Evolutionary conservation across 2,113 vertebrate species (phyloP), one percentile per base, ranked within the genome.

Genomic region (Bubo bubo): DNA sequence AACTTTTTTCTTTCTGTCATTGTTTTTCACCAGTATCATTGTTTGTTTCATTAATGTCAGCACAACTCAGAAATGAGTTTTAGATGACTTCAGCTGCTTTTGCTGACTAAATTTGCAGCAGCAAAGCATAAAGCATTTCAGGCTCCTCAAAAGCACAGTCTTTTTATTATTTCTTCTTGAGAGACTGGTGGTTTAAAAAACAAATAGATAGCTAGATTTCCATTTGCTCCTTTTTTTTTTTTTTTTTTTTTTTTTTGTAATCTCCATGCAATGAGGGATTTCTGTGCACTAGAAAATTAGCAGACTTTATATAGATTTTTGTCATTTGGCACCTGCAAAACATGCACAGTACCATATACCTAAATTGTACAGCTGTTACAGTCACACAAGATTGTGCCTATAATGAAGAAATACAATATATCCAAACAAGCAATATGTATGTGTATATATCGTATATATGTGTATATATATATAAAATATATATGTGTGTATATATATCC

Each of bases 1-100:
- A 64, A 19, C 20, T 32, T 76, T 73, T 68, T 43, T 75, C 30
- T 85, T 80, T 80, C 56, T 88, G 32, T 70, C 45, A 68, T 64
- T 94, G 62, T 79, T 95, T 93, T 79, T 89, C 53, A 91, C 41
- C 63, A 75, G 30, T 55, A 71, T 79, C 23, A 39, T 45, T 87
- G 70, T 60, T 95, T 66, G 26, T 85, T 97, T 96, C 53, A 82
- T 93, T 95, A 79, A 94, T 62, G 89, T 94, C 95, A 97, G 94
- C 97, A 96, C 49, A 96, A 90, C 67, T 93, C 75, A 90, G 35
- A 93, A 95, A 85, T 79, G 76, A 85, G 80, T 94, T 97, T 91
- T 94, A 95, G 66, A 97, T 85, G 58, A 91, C 67, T 86, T 93
- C 86, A 92, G 84, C 66, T 79, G 70, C 53, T 95, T 96, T 91